Conservation (phyloP, 2,888 invertebrate genomes). For the Tetheella fluctuosa region DNA sequence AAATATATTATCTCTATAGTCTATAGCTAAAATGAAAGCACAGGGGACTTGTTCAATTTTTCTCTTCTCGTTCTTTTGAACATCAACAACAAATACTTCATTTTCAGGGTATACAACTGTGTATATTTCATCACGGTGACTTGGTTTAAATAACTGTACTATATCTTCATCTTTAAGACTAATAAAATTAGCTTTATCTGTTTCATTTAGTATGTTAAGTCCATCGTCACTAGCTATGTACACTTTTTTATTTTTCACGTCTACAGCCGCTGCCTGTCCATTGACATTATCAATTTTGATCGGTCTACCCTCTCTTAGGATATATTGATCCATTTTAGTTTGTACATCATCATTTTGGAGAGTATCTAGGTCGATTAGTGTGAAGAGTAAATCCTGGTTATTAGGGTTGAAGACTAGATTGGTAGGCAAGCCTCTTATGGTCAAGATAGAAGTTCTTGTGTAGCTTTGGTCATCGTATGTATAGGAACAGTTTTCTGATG, state of each 20-base stretch:
- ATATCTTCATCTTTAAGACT: slow-evolving; percentile 74
- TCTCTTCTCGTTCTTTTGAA: slow-evolving; percentile 62
- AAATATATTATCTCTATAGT: slow-evolving; percentile 64
- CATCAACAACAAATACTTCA: slow-evolving; percentile 62
- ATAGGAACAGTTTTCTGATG: slow-evolving; percentile 62
- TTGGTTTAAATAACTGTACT: slow-evolving; percentile 68
- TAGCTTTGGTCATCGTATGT: slow-evolving; percentile 54
- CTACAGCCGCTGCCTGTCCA: slow-evolving; percentile 73
- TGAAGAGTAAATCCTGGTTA: slow-evolving; percentile 67
- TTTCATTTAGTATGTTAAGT: slow-evolving; percentile 58
- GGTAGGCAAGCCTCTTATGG: slow-evolving; percentile 74
- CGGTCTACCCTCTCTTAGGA: slow-evolving; percentile 59
- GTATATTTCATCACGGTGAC: slow-evolving; percentile 58
- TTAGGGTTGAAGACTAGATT: slow-evolving; percentile 64
- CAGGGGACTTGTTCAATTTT: slow-evolving; percentile 67
- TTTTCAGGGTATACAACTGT: slow-evolving; percentile 71
- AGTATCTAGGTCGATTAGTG: slow-evolving; percentile 70
- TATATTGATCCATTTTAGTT: slow-evolving; percentile 77
- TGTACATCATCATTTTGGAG: slow-evolving; percentile 71
- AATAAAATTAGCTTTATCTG: slow-evolving; percentile 59
- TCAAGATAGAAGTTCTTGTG: slow-evolving; percentile 57
- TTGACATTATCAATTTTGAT: slow-evolving; percentile 67
- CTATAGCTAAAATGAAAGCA: slow-evolving; percentile 72
- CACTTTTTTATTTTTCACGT: slow-evolving; percentile 56
- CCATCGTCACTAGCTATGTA: slow-evolving; percentile 73